These are phyloP conservation scores for Cerceris rybyensis DNA, from an alignment of 2,888 invertebrate genomes.

Conservation along the genomic window DNA sequence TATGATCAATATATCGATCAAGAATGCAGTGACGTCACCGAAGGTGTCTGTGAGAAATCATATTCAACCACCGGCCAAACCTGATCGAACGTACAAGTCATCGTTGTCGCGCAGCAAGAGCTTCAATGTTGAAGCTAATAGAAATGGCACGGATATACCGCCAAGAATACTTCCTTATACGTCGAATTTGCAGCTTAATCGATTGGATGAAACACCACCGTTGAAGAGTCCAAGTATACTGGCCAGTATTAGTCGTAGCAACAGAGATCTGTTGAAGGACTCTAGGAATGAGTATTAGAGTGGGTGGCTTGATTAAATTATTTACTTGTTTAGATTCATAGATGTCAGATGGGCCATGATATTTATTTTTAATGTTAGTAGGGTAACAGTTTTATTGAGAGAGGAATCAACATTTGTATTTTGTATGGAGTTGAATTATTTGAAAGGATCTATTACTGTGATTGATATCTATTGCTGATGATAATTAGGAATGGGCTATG, in stretches of 20 bases:
- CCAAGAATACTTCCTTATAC: constrained; percentile 85
- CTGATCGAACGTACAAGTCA: constrained; percentile 85
- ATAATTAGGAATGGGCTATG: too few species aligned
- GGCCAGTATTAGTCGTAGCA: constrained; percentile 92
- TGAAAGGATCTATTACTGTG: too few species aligned
- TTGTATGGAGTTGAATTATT: too few species aligned
- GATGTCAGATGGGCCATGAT: too few species aligned
- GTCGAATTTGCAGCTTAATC: constrained; percentile 90
- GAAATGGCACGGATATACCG: constrained; percentile 75
- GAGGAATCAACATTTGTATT: too few species aligned
- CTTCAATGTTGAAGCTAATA: constrained; percentile 90
- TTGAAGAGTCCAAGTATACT: constrained; percentile 93
- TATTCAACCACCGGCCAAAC: constrained; percentile 84
- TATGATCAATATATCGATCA: constrained; percentile 86
- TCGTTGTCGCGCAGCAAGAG: constrained; percentile 91
- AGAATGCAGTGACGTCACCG: constrained; percentile 81
- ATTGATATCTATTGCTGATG: too few species aligned
- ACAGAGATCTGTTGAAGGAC: constrained; percentile 89
- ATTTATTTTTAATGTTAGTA: too few species aligned
- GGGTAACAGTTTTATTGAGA: too few species aligned
- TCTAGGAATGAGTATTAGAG: constrained; percentile 67
- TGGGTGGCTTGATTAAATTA: not conserved
- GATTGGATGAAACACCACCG: constrained; percentile 87
- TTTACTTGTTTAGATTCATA: constrained; percentile 8
- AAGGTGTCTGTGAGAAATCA: constrained; percentile 63